These are phyloP conservation scores for Parazoanthus swiftii DNA, from an alignment of 92 coral and sea anemone genomes.

Conservation along the genomic window DNA sequence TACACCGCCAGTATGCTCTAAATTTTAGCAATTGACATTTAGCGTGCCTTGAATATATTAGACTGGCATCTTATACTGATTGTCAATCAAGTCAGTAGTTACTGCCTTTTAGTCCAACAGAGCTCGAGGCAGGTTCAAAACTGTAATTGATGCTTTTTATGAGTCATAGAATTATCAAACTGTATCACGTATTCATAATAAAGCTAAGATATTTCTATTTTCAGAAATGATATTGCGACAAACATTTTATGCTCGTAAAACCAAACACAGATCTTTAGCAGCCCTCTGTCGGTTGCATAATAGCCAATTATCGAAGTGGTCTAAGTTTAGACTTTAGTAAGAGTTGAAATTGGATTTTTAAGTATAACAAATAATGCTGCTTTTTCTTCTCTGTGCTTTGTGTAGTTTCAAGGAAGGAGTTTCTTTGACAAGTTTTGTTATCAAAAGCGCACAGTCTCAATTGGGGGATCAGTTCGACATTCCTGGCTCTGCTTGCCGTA, in stretches of 20 bases:
- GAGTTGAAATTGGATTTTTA: background rate
- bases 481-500: slow-evolving; percentile 7
- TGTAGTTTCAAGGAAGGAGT: background rate
- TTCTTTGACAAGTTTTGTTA: slow-evolving; percentile 5
- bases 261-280: background rate
- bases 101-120: background rate
- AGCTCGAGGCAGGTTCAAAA: background rate
- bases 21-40: background rate
- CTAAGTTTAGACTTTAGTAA: too few species aligned
- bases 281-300: background rate
- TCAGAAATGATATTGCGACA: background rate
- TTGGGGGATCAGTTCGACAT: slow-evolving; percentile 6
- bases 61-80: background rate
- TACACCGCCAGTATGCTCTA: too few species aligned
- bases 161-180: background rate
- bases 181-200: too few species aligned
- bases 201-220: background rate
- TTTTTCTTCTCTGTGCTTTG: background rate
- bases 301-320: background rate
- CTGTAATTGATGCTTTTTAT: background rate
- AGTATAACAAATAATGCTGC: background rate
- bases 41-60: background rate
- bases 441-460: background rate
- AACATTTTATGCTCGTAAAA: background rate
- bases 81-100: too few species aligned